Evolutionary conservation across 2,888 invertebrate genomes (phyloP).

Genomic region (Blera fallax): DNA sequence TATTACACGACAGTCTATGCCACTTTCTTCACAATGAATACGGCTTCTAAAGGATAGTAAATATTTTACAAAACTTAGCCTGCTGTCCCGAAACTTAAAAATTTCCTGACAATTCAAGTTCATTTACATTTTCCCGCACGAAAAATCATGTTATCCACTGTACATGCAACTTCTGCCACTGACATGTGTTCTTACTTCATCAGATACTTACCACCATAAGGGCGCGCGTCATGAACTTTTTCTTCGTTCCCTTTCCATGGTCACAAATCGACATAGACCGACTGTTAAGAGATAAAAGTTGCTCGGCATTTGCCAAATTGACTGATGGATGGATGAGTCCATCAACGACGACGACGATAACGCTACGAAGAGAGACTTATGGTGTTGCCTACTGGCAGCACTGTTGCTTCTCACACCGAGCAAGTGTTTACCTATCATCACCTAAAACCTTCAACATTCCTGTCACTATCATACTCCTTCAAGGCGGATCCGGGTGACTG

Average conservation of each 20-base stretch:
- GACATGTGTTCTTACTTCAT: neutral
- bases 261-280: neutral
- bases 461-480: neutral
- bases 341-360: neutral
- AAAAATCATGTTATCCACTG: neutral
- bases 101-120: too few species aligned
- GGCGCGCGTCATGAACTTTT: neutral
- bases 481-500: neutral
- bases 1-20: too few species aligned
- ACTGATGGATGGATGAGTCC: slow-evolving; percentile 31
- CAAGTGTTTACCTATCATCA: slow-evolving; percentile 18
- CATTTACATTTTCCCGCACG: neutral
- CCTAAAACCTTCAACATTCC: neutral
- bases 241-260: neutral
- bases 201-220: neutral
- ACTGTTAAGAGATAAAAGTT: neutral
- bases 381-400: neutral
- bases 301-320: slow-evolving; percentile 9
- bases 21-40: too few species aligned
- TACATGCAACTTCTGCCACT: neutral
- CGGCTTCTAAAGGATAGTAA: too few species aligned
- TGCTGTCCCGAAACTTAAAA: too few species aligned
- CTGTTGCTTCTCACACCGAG: slow-evolving; percentile 14
- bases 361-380: neutral
- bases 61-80: too few species aligned